Evolutionary conservation across 2,797 vertebrate species (phyloP), one percentile per base, ranked within the genome.

Genomic region (Scleropages formosus): DNA sequence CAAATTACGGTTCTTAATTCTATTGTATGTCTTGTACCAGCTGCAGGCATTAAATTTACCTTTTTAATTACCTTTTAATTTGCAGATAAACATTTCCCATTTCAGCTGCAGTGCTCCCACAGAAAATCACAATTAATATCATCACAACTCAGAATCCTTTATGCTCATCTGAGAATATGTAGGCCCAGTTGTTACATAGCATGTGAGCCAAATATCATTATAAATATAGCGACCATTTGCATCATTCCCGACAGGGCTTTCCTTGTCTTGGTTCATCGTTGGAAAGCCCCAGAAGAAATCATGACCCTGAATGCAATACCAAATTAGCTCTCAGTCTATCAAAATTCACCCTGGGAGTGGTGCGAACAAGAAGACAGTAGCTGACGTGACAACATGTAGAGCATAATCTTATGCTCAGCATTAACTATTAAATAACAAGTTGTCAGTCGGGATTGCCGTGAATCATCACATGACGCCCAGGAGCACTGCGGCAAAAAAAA

Each of bases 311-410:
- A 65, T 31, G 51, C 53, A 75, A 51, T 66, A 53, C 51, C 69
- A 71, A 76, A 76, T 76, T 76, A 44, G 65, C 58, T 76, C 39
- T 46, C 75, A 62, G 73, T 75, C 15, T 75, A 49, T 74, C 73
- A 68, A 56, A 46, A 65, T 67, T 26, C 74, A 67, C 74, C 62
- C 49, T 13, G 74, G 65, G 74, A 68, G 59, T 59, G n/a, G 6
- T 69, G 56, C 44, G 51, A 76, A 76, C 53, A 61, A 70, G 66
- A 46, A 70, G 60, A 75, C 51, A 75, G 58, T 66, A 56, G 51
- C 74, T 58, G 65, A 61, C 51, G 11, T 26, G 22, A 46, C 22
- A 69, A 60, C 51, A 46, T n/a, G 10, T 60, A 61, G 44, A 70
- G 67, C 53, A 69, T 62, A 76, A 76, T 70, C 39, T 27, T 24